A percentile compares a stretch with the other conserved stretches of the same genome.
phyloP scores from a whole-genome alignment of 1,140 invertebrate genomes.

The Drosophila repletoides region DNA sequence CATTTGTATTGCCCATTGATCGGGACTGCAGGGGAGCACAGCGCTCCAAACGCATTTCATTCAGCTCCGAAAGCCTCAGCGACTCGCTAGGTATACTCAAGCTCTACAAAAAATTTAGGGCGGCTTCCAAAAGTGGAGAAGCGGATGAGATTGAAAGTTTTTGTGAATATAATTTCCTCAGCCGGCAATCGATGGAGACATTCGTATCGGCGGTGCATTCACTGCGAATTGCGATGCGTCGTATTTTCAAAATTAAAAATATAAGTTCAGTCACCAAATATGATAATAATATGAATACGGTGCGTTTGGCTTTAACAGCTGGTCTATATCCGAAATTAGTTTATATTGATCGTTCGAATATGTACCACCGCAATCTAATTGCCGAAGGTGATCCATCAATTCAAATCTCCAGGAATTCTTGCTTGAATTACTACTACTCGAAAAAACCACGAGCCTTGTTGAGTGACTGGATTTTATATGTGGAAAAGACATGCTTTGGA shows the following conservation, averaged over 20 bases:
- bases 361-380: slow-evolving; percentile 8
- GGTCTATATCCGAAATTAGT: slow-evolving; percentile 95
- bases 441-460: not conserved
- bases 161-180: slow-evolving; percentile 47
- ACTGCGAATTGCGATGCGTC: slow-evolving; percentile 33
- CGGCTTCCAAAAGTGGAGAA: not conserved
- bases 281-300: slow-evolving; percentile 91
- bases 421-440: not conserved
- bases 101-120: slow-evolving; percentile 45
- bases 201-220: slow-evolving; percentile 56
- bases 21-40: slow-evolving; percentile 85
- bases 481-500: slow-evolving; percentile 30
- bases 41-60: slow-evolving; percentile 84
- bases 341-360: slow-evolving; percentile 10
- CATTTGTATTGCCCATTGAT: slow-evolving; percentile 88
- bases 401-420: slow-evolving; percentile 42
- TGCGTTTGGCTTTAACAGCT: slow-evolving; percentile 93
- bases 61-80: slow-evolving; percentile 86
- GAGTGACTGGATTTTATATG: slow-evolving; percentile 43
- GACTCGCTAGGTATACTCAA: slow-evolving; percentile 94
- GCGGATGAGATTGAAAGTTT: slow-evolving; percentile 3
- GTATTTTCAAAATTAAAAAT: slow-evolving; percentile 26
- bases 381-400: slow-evolving; percentile 27
- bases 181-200: slow-evolving; percentile 56
- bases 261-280: not conserved